A percentile compares a stretch with the other conserved stretches of the same genome.
Evolutionary conservation across 2,797 vertebrate genomes (phyloP).

Genomic region (Anabas testudineus): DNA sequence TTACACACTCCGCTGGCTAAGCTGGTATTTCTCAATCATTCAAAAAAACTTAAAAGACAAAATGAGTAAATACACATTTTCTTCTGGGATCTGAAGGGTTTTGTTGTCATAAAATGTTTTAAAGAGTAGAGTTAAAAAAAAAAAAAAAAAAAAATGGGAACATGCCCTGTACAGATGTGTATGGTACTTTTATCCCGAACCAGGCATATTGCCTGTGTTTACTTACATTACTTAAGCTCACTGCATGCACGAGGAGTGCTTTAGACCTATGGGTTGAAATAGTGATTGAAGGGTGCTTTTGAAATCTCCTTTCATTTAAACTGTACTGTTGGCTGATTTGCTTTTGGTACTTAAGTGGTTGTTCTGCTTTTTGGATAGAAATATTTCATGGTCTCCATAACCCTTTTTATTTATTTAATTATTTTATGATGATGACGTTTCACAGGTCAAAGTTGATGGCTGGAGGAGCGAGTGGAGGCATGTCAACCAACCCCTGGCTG

Average conservation of each 20-base stretch:
- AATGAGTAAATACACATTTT: slow-evolving; percentile 58
- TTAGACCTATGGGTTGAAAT: slow-evolving; percentile 11
- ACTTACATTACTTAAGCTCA: slow-evolving; percentile 39
- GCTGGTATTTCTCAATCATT: slow-evolving; percentile 36
- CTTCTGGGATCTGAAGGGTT: slow-evolving; percentile 46
- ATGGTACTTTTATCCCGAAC: slow-evolving; percentile 12
- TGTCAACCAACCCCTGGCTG: slow-evolving; percentile 90
- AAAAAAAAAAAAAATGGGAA: slow-evolving; percentile 44
- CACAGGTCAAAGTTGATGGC: slow-evolving; percentile 90
- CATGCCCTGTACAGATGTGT: slow-evolving; percentile 49
- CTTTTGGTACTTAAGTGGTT: slow-evolving; percentile 1
- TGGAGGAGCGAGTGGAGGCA: slow-evolving; percentile 77
- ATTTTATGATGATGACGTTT: slow-evolving; percentile 14
- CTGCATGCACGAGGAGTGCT: slow-evolving; percentile 29
- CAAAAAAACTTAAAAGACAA: slow-evolving; percentile 44
- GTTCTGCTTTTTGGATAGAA: not conserved
- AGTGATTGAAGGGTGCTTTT: slow-evolving; percentile 46
- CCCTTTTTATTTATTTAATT: not conserved
- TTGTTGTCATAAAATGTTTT: slow-evolving; percentile 48
- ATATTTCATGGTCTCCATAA: not conserved
- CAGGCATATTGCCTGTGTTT: slow-evolving; percentile 42
- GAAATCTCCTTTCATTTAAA: not conserved
- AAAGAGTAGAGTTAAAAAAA: slow-evolving; percentile 30
- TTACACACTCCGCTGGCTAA: slow-evolving; percentile 52
- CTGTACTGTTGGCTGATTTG: not conserved